A percentile compares a stretch with the other conserved stretches of the same genome.
Conservation (phyloP, 2,888 invertebrate species). For the Nemotelus pantherinus region DNA sequence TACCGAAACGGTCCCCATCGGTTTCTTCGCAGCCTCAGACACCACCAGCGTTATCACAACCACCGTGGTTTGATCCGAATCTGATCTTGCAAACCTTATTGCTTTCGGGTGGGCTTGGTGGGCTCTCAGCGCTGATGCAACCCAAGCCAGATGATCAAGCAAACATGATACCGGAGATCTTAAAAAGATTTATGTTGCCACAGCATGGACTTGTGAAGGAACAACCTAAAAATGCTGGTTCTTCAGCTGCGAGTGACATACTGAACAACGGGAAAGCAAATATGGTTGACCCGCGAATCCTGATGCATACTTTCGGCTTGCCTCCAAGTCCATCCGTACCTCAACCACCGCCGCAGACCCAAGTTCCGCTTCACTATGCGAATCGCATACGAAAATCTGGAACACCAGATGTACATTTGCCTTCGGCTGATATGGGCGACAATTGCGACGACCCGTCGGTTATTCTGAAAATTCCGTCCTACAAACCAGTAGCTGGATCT, state of each 20-base stretch:
- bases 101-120: constrained; percentile 56
- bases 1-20: constrained; percentile 34
- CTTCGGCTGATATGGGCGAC: constrained; percentile 62
- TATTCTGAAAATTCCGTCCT: constrained; percentile 94
- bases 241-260: constrained; percentile 52
- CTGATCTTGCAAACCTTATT: constrained; percentile 60
- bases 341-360: constrained; percentile 47
- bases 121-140: constrained; percentile 50
- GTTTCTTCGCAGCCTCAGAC: constrained; percentile 56
- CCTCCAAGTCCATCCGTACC: constrained; percentile 56
- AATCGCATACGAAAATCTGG: constrained; percentile 64
- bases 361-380: constrained; percentile 53
- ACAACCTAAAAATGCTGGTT: constrained; percentile 47
- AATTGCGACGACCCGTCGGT: constrained; percentile 70
- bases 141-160: constrained; percentile 57
- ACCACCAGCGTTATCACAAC: constrained; percentile 52
- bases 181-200: constrained; percentile 59
- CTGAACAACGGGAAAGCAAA: constrained; percentile 56
- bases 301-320: constrained; percentile 56
- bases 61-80: constrained; percentile 58
- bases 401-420: constrained; percentile 65
- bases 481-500: constrained; percentile 71
- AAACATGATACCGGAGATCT: constrained; percentile 58
- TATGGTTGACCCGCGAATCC: constrained; percentile 56
- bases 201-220: constrained; percentile 53